These are phyloP conservation scores for Magallana nippona DNA, from an alignment of 2,888 invertebrate genomes.

Conservation along the genomic window DNA sequence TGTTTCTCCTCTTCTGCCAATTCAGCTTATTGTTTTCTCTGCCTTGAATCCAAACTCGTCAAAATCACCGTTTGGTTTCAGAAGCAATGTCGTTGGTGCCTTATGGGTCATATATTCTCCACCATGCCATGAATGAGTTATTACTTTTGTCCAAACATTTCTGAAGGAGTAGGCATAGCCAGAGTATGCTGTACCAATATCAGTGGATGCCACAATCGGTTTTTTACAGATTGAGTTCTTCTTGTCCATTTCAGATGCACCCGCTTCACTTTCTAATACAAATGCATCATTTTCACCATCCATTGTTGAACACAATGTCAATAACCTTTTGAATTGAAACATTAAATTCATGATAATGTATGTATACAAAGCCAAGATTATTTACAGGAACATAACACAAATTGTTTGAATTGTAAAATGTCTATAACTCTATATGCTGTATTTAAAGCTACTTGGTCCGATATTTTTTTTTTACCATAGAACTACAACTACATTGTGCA, in stretches of 20 bases:
- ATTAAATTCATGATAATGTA: too few species aligned
- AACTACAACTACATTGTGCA: too few species aligned
- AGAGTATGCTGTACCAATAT: slow-evolving; percentile 38
- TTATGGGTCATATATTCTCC: background rate
- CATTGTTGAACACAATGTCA: background rate
- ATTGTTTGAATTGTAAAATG: too few species aligned
- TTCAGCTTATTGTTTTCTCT: background rate
- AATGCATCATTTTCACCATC: background rate
- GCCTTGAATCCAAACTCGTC: slow-evolving; percentile 37
- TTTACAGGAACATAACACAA: too few species aligned
- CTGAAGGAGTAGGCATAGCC: slow-evolving; percentile 26
- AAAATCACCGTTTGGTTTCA: slow-evolving; percentile 2
- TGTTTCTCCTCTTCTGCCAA: background rate
- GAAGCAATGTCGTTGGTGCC: slow-evolving; percentile 34
- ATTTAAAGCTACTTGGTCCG: too few species aligned
- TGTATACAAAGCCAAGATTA: too few species aligned
- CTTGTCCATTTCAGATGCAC: background rate
- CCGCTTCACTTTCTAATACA: background rate
- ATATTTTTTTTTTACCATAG: too few species aligned
- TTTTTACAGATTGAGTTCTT: background rate
- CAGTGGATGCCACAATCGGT: slow-evolving; percentile 25
- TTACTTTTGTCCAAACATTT: background rate
- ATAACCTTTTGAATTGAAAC: too few species aligned
- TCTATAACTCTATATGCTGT: too few species aligned
- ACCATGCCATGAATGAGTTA: background rate